Conservation (phyloP, 2,888 invertebrate species). For the Electrophaes corylata region DNA sequence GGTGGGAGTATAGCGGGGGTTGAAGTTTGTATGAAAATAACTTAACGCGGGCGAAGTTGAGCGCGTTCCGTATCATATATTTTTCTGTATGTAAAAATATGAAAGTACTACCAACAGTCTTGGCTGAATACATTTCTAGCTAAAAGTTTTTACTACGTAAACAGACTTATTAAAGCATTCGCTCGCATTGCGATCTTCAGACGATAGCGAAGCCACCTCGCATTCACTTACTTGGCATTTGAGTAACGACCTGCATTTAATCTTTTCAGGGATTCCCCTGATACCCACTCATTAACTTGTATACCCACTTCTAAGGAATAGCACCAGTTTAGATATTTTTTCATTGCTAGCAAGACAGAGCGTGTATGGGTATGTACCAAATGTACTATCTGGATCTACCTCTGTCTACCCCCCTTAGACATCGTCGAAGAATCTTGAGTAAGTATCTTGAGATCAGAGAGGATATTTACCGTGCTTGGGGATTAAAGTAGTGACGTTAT, state of each 20-base stretch:
- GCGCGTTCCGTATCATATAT: too few relatives aligned
- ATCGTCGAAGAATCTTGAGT: too few relatives aligned
- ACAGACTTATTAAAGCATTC: conserved; percentile 19
- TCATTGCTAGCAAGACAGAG: not conserved
- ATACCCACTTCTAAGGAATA: conserved; percentile 56
- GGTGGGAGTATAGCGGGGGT: too few relatives aligned
- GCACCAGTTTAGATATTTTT: not conserved
- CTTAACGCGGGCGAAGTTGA: too few relatives aligned
- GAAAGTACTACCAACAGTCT: not conserved
- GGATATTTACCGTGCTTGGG: too few relatives aligned
- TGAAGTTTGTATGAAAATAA: too few relatives aligned
- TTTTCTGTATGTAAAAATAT: not conserved
- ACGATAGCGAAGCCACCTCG: conserved; percentile 28
- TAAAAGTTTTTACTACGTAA: conserved; percentile 5
- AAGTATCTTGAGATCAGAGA: too few relatives aligned
- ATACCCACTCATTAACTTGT: conserved; percentile 80
- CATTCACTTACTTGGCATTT: conserved; percentile 57
- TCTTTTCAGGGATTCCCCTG: conserved; percentile 76
- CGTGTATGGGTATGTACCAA: too few relatives aligned
- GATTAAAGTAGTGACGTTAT: too few relatives aligned
- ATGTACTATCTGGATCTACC: too few relatives aligned
- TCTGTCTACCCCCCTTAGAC: too few relatives aligned
- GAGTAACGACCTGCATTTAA: conserved; percentile 76
- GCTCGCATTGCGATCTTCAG: conserved; percentile 25
- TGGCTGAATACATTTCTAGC: not conserved